Conservation (phyloP, 1,140 invertebrate species). For the Carcinoscorpius rotundicauda region DNA sequence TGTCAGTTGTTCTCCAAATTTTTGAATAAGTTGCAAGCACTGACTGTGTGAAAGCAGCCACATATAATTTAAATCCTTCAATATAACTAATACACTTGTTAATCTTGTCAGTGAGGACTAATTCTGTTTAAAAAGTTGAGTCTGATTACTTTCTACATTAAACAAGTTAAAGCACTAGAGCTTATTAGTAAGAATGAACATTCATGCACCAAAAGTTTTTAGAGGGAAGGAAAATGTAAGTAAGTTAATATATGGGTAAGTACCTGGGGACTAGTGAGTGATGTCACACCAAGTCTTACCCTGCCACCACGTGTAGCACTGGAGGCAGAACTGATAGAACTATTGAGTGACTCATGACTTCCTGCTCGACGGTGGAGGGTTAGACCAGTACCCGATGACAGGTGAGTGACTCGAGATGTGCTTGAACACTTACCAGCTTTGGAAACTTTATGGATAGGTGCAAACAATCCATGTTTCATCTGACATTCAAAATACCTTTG, state of each 20-base stretch:
- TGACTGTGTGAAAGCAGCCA: too few relatives aligned
- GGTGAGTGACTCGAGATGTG: background rate
- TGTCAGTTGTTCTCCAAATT: too few relatives aligned
- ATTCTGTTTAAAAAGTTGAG: too few relatives aligned
- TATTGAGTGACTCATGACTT: constrained; percentile 66
- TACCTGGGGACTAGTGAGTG: constrained; percentile 34
- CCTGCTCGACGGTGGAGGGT: constrained; percentile 38
- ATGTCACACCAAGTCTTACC: constrained; percentile 58
- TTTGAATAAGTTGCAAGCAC: too few relatives aligned
- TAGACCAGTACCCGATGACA: background rate
- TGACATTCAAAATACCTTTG: constrained; percentile 80
- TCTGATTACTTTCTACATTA: too few relatives aligned
- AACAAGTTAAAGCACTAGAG: too few relatives aligned
- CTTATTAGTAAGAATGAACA: too few relatives aligned
- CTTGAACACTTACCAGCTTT: constrained; percentile 28
- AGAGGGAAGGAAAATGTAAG: too few relatives aligned
- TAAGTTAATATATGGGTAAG: background rate
- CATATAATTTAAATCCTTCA: too few relatives aligned
- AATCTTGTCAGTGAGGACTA: too few relatives aligned
- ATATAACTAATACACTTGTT: too few relatives aligned
- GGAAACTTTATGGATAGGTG: constrained; percentile 72
- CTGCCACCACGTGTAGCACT: constrained; percentile 47
- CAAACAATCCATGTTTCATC: constrained; percentile 81
- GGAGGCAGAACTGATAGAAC: constrained; percentile 58
- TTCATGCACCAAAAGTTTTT: too few relatives aligned